phyloP scores from a whole-genome alignment of 2,888 invertebrate species.

The Ceratothoa steindachneri region DNA sequence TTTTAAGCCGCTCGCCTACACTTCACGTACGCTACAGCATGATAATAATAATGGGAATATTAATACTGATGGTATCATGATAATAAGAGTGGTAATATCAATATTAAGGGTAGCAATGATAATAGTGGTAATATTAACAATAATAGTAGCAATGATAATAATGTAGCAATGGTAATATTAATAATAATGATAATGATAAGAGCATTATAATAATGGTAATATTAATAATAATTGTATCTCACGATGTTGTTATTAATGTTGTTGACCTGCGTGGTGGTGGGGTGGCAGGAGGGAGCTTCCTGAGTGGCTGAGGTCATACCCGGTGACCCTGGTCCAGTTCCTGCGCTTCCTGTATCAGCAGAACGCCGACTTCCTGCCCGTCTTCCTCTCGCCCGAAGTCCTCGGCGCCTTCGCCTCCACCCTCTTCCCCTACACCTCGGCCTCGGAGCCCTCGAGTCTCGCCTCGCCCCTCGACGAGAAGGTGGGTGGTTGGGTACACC shows the following conservation, averaged over 20 bases:
- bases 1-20: too few species aligned
- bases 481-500: constrained; percentile 24
- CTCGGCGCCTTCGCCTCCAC: constrained; percentile 78
- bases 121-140: too few species aligned
- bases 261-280: too few species aligned
- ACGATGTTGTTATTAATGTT: too few species aligned
- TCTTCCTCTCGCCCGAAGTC: constrained; percentile 88
- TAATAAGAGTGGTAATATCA: too few species aligned
- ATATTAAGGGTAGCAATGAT: too few species aligned
- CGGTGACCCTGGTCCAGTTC: constrained; percentile 63
- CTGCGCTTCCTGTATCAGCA: constrained; percentile 94
- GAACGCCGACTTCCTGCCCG: constrained; percentile 82
- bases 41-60: too few species aligned
- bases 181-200: too few species aligned
- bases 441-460: constrained; percentile 36
- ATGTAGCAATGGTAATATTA: too few species aligned
- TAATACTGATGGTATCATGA: too few species aligned
- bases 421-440: constrained; percentile 64
- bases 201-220: background rate
- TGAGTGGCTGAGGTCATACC: constrained; percentile 53
- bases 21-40: too few species aligned
- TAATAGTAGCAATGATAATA: too few species aligned
- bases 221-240: background rate
- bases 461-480: constrained; percentile 41
- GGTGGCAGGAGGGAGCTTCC: constrained; percentile 40